A percentile compares a stretch with the other conserved stretches of the same genome.
Conservation (phyloP, 2,797 vertebrate species). For the Sebastes goodei region DNA sequence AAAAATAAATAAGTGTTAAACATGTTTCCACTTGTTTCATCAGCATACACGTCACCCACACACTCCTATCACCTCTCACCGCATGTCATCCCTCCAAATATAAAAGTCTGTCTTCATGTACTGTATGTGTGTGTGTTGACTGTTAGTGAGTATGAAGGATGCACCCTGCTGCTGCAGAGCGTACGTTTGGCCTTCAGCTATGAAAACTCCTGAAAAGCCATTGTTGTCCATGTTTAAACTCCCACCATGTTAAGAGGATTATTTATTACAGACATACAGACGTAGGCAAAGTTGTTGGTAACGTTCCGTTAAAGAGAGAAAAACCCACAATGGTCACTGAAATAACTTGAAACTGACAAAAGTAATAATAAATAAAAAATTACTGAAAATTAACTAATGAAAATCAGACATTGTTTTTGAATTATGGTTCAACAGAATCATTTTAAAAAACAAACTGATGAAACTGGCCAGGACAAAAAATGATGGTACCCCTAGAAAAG, state of each 20-base stretch:
- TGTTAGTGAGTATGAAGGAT: background rate
- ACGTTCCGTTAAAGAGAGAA: too few species aligned
- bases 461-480: too few species aligned
- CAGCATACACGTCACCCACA: constrained; percentile 21
- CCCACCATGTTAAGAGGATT: constrained; percentile 44
- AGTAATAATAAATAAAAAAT: too few species aligned
- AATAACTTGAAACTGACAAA: too few species aligned
- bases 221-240: constrained; percentile 29
- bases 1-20: background rate
- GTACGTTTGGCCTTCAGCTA: constrained; percentile 27
- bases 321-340: too few species aligned
- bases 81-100: constrained; percentile 2
- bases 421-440: too few species aligned
- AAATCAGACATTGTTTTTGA: too few species aligned
- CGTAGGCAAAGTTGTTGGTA: too few species aligned
- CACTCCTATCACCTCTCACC: constrained; percentile 16
- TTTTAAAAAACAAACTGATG: too few species aligned
- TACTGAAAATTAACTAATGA: too few species aligned
- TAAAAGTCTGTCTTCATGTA: background rate
- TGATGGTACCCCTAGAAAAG: too few species aligned
- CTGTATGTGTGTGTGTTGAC: background rate
- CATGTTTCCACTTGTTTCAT: constrained; percentile 36
- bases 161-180: background rate
- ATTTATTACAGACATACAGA: constrained; percentile 44
- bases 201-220: constrained; percentile 28